These are phyloP conservation scores for Nomada goodeniana DNA, from an alignment of 2,888 invertebrate genomes.

Conservation along the genomic window DNA sequence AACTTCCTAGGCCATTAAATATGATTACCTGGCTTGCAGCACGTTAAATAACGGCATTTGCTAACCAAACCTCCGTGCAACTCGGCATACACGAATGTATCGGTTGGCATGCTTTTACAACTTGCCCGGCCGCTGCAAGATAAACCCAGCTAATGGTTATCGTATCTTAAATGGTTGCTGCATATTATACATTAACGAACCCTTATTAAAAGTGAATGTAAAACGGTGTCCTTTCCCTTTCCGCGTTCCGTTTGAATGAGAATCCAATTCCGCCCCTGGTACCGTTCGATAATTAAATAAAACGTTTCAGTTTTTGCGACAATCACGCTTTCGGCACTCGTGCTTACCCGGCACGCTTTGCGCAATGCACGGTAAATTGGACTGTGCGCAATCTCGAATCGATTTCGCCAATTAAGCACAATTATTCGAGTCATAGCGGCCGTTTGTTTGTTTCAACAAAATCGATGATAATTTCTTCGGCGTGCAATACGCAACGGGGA, in stretches of 20 bases:
- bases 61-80: slow-evolving; percentile 48
- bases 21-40: slow-evolving; percentile 68
- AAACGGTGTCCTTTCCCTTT: background rate
- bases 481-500: background rate
- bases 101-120: slow-evolving; percentile 53
- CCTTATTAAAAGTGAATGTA: slow-evolving; percentile 4
- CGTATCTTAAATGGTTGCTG: slow-evolving; percentile 41
- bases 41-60: slow-evolving; percentile 70
- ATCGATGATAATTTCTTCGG: slow-evolving; percentile 20
- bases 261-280: background rate
- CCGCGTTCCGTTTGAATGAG: background rate
- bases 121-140: slow-evolving; percentile 41
- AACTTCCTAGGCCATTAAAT: slow-evolving; percentile 76
- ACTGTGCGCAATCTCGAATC: background rate
- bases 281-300: background rate
- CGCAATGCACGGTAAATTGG: background rate
- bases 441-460: slow-evolving; percentile 7
- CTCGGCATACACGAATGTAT: slow-evolving; percentile 36
- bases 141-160: slow-evolving; percentile 55
- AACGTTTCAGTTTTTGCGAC: background rate
- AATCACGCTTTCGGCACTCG: background rate
- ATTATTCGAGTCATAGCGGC: background rate
- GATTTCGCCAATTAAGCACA: background rate
- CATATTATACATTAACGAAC: slow-evolving; percentile 6
- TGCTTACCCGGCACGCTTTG: background rate